Evolutionary conservation across 2,113 vertebrate species (phyloP).

Genomic region (Chrysemys picta): DNA sequence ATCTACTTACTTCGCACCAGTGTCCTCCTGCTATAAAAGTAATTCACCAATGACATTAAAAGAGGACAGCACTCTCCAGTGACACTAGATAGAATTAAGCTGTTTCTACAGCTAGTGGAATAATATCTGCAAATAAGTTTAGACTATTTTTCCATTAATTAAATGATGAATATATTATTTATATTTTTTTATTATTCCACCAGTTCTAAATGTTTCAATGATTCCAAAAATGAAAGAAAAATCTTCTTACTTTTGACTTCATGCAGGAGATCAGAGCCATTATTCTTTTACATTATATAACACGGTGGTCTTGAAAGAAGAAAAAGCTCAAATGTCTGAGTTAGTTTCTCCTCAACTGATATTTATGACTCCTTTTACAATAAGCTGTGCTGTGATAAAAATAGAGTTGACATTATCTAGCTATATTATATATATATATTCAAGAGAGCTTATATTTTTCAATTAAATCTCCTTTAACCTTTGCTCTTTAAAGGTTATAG

Average conservation of each 20-base stretch:
- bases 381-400: slow-evolving; percentile 61
- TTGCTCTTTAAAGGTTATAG: slow-evolving; percentile 75
- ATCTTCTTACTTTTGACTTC: not conserved
- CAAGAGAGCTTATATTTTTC: slow-evolving; percentile 67
- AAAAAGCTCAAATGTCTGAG: not conserved
- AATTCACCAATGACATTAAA: not conserved
- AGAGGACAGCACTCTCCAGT: not conserved
- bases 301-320: not conserved
- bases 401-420: slow-evolving; percentile 43
- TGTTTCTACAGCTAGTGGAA: not conserved
- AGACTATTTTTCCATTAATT: not conserved
- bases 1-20: not conserved
- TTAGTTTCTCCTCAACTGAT: slow-evolving; percentile 47
- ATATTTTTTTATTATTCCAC: not conserved
- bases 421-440: slow-evolving; percentile 59
- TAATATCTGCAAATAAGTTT: not conserved
- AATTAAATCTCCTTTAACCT: slow-evolving; percentile 70
- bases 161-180: not conserved
- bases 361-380: slow-evolving; percentile 43
- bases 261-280: not conserved
- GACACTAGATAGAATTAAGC: fast-evolving
- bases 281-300: not conserved
- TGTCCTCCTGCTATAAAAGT: not conserved
- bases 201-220: not conserved
- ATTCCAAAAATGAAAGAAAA: not conserved